Evolutionary conservation across 2,888 invertebrate species (phyloP).

Genomic region (Scaptomyza parva): DNA sequence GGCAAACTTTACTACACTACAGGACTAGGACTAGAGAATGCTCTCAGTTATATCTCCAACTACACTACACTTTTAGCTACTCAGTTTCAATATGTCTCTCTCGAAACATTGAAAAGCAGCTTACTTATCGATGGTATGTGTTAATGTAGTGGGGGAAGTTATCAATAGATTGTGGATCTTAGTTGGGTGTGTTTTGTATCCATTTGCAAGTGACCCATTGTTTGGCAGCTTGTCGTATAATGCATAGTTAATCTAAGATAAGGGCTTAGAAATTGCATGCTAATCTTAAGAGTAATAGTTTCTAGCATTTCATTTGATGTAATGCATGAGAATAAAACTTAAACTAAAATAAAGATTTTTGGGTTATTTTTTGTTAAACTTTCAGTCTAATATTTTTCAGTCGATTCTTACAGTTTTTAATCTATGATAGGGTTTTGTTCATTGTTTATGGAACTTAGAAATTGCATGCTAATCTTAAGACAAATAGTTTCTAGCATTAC

Average conservation of each 20-base stretch:
- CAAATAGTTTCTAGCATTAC: background rate
- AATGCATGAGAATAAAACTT: too few species aligned
- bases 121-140: conserved; percentile 59
- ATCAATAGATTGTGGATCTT: conserved; percentile 6
- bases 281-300: too few species aligned
- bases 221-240: conserved; percentile 44
- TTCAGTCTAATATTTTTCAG: too few species aligned
- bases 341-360: too few species aligned
- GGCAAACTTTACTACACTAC: conserved; percentile 43
- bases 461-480: conserved; percentile 9
- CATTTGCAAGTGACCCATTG: conserved; percentile 28
- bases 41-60: conserved; percentile 7
- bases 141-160: conserved; percentile 51
- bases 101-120: conserved; percentile 51
- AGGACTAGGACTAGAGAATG: conserved; percentile 12
- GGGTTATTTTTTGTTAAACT: too few species aligned
- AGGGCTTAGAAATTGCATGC: too few species aligned
- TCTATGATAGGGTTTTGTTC: background rate
- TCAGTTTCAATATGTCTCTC: conserved; percentile 27
- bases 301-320: too few species aligned
- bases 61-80: conserved; percentile 21
- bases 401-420: too few species aligned
- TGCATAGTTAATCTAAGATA: too few species aligned
- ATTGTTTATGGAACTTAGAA: conserved; percentile 14
- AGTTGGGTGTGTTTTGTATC: conserved; percentile 1